Evolutionary conservation across 2,113 vertebrate genomes (phyloP), one percentile per base, ranked within the genome.

Genomic region (Planiliza haematocheilus): DNA sequence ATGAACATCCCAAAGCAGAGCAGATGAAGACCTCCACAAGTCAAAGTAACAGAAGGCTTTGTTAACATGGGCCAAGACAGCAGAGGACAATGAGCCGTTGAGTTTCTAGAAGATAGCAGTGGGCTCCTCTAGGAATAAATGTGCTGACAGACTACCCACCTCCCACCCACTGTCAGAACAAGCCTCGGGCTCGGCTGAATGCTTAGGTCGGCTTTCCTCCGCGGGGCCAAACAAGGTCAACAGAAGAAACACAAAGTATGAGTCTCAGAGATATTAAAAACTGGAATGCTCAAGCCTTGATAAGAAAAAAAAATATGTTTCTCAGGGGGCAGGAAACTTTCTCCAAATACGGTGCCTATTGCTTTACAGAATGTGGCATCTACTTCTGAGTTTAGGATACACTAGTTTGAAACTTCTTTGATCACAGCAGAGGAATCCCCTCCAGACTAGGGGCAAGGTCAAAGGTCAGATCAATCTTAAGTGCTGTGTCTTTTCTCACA

Each of bases 141-240:
- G 82, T 82, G 83, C 88, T 87, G 85, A 89, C 73, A 18, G 86
- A 83, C 88, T 83, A 88, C 88, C 91, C 85, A 89, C 88, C 85
- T 77, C 83, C 87, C 77, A 78, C 83, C 79, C 77, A 84, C 87
- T 45, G 61, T 77, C 81, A 83, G 79, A 85, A 85, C 82, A 85
- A 84, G 86, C 84, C 80, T 77, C 20, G 41, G 85, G 74, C 85
- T 71, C 30, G 17, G 84, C 77, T 67, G 71, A 83, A 79, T 50
- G 70, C 85, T 87, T 64, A 80, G 78, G 21, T 73, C 49, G 61
- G 73, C 80, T 77, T 56, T 86, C 50, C 65, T 75, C 79, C 21
- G 18, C 9, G n/a, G 57, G 85, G 73, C 68, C 81, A 81, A 81
- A 84, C 75, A 74, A 77, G 85, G 78, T 87, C 86, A 83, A 63